A percentile compares a stretch with the other conserved stretches of the same genome.
phyloP scores from a whole-genome alignment of 2,797 vertebrate species.

The Pelochelys cantorii region DNA sequence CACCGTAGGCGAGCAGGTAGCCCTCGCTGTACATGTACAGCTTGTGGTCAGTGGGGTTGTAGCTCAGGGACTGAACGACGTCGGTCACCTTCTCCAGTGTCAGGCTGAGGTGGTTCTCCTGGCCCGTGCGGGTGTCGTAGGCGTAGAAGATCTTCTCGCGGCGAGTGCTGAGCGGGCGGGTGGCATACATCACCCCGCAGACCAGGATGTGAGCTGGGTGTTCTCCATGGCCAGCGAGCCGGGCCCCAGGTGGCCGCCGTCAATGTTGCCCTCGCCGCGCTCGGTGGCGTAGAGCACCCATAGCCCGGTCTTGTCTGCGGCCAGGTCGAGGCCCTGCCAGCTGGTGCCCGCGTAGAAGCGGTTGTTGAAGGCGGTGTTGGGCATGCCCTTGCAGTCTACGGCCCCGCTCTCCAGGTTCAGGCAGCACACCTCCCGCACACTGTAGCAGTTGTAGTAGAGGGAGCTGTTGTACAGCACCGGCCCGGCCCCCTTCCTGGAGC shows the following conservation, averaged over 20 bases:
- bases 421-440: constrained; percentile 22
- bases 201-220: constrained; percentile 45
- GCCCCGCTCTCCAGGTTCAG: neutral
- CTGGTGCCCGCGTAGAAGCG: constrained; percentile 77
- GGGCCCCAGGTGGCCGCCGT: constrained; percentile 70
- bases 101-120: constrained; percentile 19
- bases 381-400: neutral
- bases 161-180: constrained; percentile 20
- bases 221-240: constrained; percentile 29
- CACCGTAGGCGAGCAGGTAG: constrained; percentile 60
- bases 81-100: constrained; percentile 64
- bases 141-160: constrained; percentile 69
- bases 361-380: constrained; percentile 67
- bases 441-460: constrained; percentile 49
- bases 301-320: constrained; percentile 63
- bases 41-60: constrained; percentile 58
- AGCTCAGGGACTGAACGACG: constrained; percentile 54
- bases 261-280: constrained; percentile 75
- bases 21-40: constrained; percentile 68
- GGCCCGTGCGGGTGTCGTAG: constrained; percentile 56
- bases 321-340: constrained; percentile 56
- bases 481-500: constrained; percentile 25
- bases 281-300: constrained; percentile 84
- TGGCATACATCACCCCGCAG: constrained; percentile 58
- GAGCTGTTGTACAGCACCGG: constrained; percentile 16